Base-by-base conservation (phyloP, 2,113 vertebrate genomes). In the Gymnarchus niloticus region DNA sequence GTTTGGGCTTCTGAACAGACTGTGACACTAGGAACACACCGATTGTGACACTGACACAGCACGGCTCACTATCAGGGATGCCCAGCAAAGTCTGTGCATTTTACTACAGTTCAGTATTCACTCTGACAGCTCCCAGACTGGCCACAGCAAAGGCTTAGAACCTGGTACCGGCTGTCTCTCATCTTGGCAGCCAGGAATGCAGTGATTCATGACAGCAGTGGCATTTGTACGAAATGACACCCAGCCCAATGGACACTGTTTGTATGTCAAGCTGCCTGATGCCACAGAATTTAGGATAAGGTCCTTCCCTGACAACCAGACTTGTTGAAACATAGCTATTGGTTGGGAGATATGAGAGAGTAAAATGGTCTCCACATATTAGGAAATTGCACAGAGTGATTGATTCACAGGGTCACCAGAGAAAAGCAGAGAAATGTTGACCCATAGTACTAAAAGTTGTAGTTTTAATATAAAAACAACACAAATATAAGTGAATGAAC, bases 251-350 rank as follows among this genome's bases (percentile, higher is more conserved):
- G 77, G 77, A 56, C 77, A 56, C 80, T 81, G 77, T 73, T 80
- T 86, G 85, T 73, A 76, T 76, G 61, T 76, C 61, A 77, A 54
- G 57, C 56, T 17, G 51, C 85, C 52, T 52, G 54, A 86, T 28
- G 46, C 23, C 76, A 49, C 54, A 48, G 54, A 33, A 85, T 33
- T 28, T 37, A 33, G 48, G 84, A 51, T 85, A 56, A 76, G 65
- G 48, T 78, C 44, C 21, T 46, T 78, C 10, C 23, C 76, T 78
- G 76, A 41, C 44, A 48, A 65, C 33, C 21, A 44, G 7, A n/a
- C 73, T 9, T 46, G 73, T 17, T 19, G 41, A 37, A 21, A 77
- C 21, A 48, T 48, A n/a, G 73, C 44, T 78, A 46, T 46, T 1
- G 44, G 44, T 73, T 37, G 33, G 17, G 65, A 6, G 65, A 73